Evolutionary conservation across 2,113 vertebrate genomes (phyloP), one percentile per base, ranked within the genome.

Genomic region (Turdus rufiventris): DNA sequence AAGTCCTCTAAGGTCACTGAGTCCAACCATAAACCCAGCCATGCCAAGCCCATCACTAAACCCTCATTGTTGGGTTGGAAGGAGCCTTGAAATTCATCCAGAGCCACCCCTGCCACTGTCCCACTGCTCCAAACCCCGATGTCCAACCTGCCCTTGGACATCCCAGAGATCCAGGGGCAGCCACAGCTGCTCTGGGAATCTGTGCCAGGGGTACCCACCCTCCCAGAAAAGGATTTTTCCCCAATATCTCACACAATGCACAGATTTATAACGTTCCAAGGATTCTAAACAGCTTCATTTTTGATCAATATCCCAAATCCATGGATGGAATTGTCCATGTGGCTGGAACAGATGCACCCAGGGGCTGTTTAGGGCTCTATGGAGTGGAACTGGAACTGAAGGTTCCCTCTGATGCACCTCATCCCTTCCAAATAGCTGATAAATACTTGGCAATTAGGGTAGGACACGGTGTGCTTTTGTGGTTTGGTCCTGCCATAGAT

Each of bases 71-170:
- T 73, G 24, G 43, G 43, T 53, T 29, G 45, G 33, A 74, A 63
- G 45, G 26, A 33, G 1, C 18, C 28, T 58, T 29, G 38, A 34
- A 57, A 23, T 21, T 34, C 56, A n/a, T 14, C 51, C 26, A 33
- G 33, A 66, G 3, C 18, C 50, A 23, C 75, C 56, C 26, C 18
- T 72, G 0, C 57, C 75, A 25, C 42, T 10, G 4, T 18, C 42
- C 50, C 74, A 79, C n/a, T 34, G 31, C 42, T 72, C 74, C 65
- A 6, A 68, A 2, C n/a, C 65, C 29, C 54, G 14, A 8, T 0
- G 0, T n/a, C 65, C 85, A 63, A 0, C 66, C 34, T 34, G 31
- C 38, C 47, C 47, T 29, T 14, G 83, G 54, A 0, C 47, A 54
- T 26, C 31, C 38, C 73, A 87, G 63, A n/a, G 54, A 28, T 77